These are phyloP conservation scores for Dicrostonyx torquatus DNA, from an alignment of 2,797 vertebrate genomes.

Conservation along the genomic window DNA sequence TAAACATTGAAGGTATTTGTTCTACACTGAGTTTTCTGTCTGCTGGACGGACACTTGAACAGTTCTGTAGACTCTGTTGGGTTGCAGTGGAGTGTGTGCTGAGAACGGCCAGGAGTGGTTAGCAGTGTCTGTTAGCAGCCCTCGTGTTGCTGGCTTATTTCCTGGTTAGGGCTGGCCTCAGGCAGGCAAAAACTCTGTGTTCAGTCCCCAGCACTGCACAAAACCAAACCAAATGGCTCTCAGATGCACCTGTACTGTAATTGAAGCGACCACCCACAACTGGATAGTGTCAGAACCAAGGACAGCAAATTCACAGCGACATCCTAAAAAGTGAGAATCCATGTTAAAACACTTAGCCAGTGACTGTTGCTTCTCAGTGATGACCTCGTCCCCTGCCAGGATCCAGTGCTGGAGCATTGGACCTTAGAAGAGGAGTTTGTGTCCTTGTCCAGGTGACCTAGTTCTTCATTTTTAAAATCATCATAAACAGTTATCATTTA, in stretches of 20 bases:
- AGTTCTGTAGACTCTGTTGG: conserved; percentile 14
- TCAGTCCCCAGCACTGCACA: not conserved
- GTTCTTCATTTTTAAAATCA: conserved; percentile 50
- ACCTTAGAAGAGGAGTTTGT: not conserved
- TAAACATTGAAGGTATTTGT: conserved; percentile 3
- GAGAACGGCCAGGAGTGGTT: not conserved
- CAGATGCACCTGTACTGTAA: not conserved
- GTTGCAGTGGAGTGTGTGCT: conserved; percentile 14
- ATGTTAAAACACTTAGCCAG: not conserved
- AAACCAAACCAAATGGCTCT: not conserved
- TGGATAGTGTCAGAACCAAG: not conserved
- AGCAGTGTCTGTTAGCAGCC: conserved; percentile 22
- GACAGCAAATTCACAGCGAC: not conserved
- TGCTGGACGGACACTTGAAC: conserved; percentile 6
- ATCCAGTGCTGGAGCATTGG: not conserved
- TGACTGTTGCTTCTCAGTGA: not conserved
- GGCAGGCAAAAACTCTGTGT: not conserved
- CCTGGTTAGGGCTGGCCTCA: not conserved
- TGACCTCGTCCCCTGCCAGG: conserved; percentile 32
- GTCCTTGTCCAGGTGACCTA: conserved; percentile 23
- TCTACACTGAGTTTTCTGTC: conserved; percentile 19
- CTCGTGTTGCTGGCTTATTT: not conserved
- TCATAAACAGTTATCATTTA: conserved; percentile 16
- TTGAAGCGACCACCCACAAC: not conserved
- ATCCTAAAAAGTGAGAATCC: not conserved